These are phyloP conservation scores for Silurus aristotelis DNA, from an alignment of 2,797 vertebrate genomes.

Conservation along the genomic window DNA sequence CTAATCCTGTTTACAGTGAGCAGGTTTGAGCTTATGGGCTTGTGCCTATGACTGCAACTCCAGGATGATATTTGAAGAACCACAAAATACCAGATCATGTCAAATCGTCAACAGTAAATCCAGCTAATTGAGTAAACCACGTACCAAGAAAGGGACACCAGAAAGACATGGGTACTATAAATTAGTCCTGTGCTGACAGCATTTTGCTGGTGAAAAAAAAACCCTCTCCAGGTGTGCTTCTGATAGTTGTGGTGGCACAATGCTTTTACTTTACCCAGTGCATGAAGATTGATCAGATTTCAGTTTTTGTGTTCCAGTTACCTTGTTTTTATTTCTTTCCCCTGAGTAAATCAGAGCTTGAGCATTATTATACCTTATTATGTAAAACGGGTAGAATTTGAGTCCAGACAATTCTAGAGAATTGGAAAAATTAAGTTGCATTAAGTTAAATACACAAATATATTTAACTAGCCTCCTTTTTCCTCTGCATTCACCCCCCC, in stretches of 20 bases:
- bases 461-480: neutral
- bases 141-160: no score
- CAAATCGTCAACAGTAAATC: no score
- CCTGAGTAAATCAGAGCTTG: neutral
- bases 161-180: neutral
- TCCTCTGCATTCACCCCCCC: neutral
- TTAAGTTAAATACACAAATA: neutral
- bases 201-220: neutral
- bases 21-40: no score
- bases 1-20: no score
- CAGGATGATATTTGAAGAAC: no score
- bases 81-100: no score
- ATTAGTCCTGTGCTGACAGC: neutral
- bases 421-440: neutral
- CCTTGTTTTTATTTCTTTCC: neutral
- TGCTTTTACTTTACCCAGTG: neutral
- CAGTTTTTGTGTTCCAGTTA: neutral
- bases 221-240: constrained; percentile 9
- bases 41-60: no score
- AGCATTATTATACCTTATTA: neutral
- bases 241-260: neutral
- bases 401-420: neutral
- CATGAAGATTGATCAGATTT: neutral
- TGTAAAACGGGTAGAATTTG: neutral
- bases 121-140: no score